phyloP scores from a whole-genome alignment of 2,113 vertebrate species.

The Chroicocephalus ridibundus region DNA sequence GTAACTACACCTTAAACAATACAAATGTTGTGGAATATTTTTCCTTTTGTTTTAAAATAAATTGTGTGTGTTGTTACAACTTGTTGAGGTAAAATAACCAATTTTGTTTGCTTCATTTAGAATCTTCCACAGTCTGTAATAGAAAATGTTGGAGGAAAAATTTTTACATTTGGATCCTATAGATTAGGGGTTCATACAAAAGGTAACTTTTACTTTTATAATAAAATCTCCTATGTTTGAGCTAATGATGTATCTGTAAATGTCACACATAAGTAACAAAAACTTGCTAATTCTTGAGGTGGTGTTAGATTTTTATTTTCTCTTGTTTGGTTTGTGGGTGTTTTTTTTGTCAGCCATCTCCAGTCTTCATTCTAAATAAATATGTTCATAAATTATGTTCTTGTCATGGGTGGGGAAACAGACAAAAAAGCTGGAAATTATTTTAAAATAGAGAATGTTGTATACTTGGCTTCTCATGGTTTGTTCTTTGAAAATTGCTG shows the following conservation, averaged over 20 bases:
- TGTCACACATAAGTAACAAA: not conserved
- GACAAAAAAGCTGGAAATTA: not conserved
- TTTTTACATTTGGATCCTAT: conserved; percentile 92
- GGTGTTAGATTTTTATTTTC: not conserved
- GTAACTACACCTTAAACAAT: not conserved
- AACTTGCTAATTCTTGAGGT: not conserved
- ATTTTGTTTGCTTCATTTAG: conserved; percentile 67
- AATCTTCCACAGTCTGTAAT: conserved; percentile 87
- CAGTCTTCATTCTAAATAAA: not conserved
- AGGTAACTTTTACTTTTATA: conserved; percentile 73
- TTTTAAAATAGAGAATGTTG: not conserved
- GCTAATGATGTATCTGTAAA: not conserved
- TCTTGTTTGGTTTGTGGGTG: no score
- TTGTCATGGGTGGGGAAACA: not conserved
- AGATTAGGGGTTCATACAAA: conserved; percentile 89
- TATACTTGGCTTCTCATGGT: not conserved
- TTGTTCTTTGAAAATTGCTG: not conserved
- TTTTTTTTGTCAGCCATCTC: not conserved
- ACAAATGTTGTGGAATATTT: not conserved
- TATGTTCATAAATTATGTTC: not conserved
- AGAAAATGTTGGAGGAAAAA: conserved; percentile 88
- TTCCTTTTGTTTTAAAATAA: not conserved
- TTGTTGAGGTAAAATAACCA: conserved; percentile 15
- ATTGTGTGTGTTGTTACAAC: not conserved
- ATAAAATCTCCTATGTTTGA: not conserved